A percentile compares a stretch with the other conserved stretches of the same genome.
Evolutionary conservation across 2,888 invertebrate species (phyloP).

Genomic region (Bombylius major): DNA sequence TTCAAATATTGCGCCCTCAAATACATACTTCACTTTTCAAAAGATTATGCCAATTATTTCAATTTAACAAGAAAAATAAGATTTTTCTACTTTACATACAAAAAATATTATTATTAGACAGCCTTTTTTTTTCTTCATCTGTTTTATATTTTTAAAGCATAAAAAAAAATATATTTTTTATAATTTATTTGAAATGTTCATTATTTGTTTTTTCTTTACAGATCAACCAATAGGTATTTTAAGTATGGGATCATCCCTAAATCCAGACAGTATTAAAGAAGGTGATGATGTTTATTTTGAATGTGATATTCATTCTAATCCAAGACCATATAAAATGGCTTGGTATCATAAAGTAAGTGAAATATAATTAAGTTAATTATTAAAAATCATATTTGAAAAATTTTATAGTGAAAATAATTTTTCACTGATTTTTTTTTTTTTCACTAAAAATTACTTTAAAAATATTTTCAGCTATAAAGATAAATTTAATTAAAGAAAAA

Average conservation of each 20-base stretch:
- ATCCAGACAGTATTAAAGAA: slow-evolving; percentile 79
- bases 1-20: too few relatives aligned
- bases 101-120: too few relatives aligned
- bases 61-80: too few relatives aligned
- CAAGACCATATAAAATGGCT: slow-evolving; percentile 67
- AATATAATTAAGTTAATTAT: not conserved
- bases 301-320: slow-evolving; percentile 73
- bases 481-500: too few relatives aligned
- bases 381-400: too few relatives aligned
- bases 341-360: slow-evolving; percentile 80
- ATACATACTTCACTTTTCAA: too few relatives aligned
- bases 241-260: slow-evolving; percentile 72
- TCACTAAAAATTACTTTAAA: too few relatives aligned
- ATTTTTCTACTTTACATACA: too few relatives aligned
- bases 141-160: too few relatives aligned
- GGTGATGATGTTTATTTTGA: slow-evolving; percentile 84
- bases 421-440: not conserved
- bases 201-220: slow-evolving; percentile 36
- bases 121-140: too few relatives aligned
- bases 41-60: too few relatives aligned
- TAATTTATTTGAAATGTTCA: not conserved
- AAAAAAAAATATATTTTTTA: not conserved
- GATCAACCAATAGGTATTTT: slow-evolving; percentile 69
- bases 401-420: not conserved
- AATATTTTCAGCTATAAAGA: too few relatives aligned